Percentiles rank a stretch among this genome's conserved stretches.
phyloP scores from a whole-genome alignment of 2,888 invertebrate genomes.

The Troilus luridus region DNA sequence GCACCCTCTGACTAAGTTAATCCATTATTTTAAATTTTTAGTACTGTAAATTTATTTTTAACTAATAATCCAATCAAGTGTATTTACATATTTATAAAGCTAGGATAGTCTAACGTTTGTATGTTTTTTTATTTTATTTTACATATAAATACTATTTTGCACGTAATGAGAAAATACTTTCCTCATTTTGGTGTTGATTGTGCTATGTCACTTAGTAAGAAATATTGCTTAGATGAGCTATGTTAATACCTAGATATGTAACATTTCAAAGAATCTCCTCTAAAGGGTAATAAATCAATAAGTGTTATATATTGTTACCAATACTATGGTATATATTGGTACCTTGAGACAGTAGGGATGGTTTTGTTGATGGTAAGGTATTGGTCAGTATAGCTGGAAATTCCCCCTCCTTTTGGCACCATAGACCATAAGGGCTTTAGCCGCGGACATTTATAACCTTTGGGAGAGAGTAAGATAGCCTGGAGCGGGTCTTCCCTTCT shows the following conservation, averaged over 20 bases:
- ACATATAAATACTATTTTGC: neutral
- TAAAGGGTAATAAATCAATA: neutral
- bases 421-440: neutral
- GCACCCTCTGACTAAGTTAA: too few relatives aligned
- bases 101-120: too few relatives aligned
- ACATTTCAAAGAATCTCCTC: neutral
- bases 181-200: neutral
- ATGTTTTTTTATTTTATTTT: too few relatives aligned
- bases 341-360: neutral
- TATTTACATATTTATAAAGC: too few relatives aligned
- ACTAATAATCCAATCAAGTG: too few relatives aligned
- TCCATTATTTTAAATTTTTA: too few relatives aligned
- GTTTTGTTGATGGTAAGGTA: neutral
- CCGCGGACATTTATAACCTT: conserved; percentile 5
- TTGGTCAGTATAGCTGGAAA: neutral
- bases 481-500: neutral
- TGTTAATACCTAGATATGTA: neutral
- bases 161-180: neutral
- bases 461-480: neutral
- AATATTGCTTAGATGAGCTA: neutral
- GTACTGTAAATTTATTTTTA: too few relatives aligned
- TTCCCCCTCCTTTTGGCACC: neutral
- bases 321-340: neutral
- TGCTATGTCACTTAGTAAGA: neutral
- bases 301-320: neutral